Conservation (phyloP, 2,113 vertebrate genomes). For the Aplodontia rufa region DNA sequence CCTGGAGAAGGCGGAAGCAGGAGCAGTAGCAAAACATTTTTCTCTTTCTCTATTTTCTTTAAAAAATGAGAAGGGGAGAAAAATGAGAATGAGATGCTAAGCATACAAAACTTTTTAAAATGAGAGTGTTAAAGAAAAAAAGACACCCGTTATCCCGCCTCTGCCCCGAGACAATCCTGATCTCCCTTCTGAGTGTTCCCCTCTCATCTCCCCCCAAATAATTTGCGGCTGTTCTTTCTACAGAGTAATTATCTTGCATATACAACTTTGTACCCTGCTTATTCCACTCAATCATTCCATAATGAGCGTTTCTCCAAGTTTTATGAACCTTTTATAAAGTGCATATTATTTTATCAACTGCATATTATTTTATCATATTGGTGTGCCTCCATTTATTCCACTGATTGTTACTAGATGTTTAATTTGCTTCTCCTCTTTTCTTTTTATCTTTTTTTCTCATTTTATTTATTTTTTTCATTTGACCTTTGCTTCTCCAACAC, state of each 20-base stretch:
- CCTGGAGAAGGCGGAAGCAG: neutral
- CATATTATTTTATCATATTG: neutral
- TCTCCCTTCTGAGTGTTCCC: neutral
- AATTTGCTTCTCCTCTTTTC: neutral
- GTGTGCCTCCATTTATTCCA: neutral
- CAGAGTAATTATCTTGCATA: neutral
- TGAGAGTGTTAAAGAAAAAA: neutral
- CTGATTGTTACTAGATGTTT: neutral
- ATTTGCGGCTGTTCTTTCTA: neutral
- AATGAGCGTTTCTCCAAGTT: neutral
- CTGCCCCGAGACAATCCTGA: neutral
- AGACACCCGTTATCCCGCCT: neutral
- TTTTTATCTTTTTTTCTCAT: too few relatives aligned
- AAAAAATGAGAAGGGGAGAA: neutral
- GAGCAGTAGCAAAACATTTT: neutral
- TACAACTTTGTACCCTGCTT: neutral
- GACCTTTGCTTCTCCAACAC: too few relatives aligned
- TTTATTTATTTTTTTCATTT: too few relatives aligned
- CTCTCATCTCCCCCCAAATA: neutral
- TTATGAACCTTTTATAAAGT: neutral
- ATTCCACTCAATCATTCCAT: neutral
- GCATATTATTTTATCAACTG: too few relatives aligned
- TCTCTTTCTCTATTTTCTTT: neutral
- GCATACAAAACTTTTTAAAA: neutral
- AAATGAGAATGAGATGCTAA: neutral